These are phyloP conservation scores for Chalcis sispes DNA, from an alignment of 2,888 invertebrate genomes.

Conservation along the genomic window DNA sequence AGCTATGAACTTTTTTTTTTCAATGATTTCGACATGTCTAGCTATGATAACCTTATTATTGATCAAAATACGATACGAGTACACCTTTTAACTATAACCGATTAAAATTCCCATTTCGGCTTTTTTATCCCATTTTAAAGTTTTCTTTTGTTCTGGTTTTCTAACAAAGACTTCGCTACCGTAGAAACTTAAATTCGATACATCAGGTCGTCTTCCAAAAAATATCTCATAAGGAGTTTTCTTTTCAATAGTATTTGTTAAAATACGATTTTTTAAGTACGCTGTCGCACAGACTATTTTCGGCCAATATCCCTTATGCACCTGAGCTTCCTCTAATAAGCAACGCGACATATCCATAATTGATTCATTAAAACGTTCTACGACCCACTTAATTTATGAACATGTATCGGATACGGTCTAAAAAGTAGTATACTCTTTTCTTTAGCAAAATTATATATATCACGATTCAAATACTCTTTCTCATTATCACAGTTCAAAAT, in stretches of 20 bases:
- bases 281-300: constrained; percentile 36
- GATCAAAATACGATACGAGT: constrained; percentile 49
- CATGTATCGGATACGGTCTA: constrained; percentile 29
- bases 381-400: constrained; percentile 50
- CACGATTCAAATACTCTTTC: constrained; percentile 39
- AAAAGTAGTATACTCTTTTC: constrained; percentile 53
- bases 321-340: constrained; percentile 45
- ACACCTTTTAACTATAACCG: constrained; percentile 50
- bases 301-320: constrained; percentile 35
- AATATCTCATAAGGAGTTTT: constrained; percentile 53
- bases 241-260: constrained; percentile 52
- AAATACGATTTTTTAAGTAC: constrained; percentile 45
- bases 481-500: neutral
- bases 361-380: constrained; percentile 37
- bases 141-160: constrained; percentile 37
- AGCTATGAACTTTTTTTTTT: too few species aligned
- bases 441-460: constrained; percentile 51
- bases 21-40: constrained; percentile 52
- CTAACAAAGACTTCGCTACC: too few species aligned
- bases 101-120: too few species aligned
- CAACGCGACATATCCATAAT: constrained; percentile 50
- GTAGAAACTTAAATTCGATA: constrained; percentile 54
- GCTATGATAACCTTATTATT: constrained; percentile 49
- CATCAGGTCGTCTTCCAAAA: constrained; percentile 51
- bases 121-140: constrained; percentile 48